Conservation (phyloP, 35 echinoderm and acorn worm species). For the Apostichopus californicus region DNA sequence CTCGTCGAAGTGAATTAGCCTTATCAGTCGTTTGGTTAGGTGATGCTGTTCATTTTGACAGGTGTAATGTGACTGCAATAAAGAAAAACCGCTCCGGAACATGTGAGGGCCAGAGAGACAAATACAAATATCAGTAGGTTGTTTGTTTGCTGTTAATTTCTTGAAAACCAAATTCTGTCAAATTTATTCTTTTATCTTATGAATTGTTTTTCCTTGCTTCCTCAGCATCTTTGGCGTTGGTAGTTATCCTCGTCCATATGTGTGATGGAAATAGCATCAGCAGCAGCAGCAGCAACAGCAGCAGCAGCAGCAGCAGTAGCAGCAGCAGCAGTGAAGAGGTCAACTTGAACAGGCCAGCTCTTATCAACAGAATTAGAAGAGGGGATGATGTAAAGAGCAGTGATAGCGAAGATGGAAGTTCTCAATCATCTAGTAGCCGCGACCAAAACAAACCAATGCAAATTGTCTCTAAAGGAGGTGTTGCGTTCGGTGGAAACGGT, state of each 20-base stretch:
- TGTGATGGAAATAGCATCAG: neutral
- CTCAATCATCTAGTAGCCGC: neutral
- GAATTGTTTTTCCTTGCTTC: neutral
- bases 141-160: too few species aligned
- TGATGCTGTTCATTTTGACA: too few species aligned
- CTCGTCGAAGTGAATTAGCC: too few species aligned
- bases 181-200: too few species aligned
- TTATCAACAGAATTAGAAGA: neutral
- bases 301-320: neutral
- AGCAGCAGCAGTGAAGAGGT: slow-evolving; percentile 1
- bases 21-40: too few species aligned
- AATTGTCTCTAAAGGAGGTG: neutral
- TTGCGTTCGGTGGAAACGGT: slow-evolving; percentile 2
- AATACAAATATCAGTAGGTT: too few species aligned
- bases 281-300: slow-evolving; percentile 2
- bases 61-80: too few species aligned
- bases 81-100: too few species aligned
- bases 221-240: neutral
- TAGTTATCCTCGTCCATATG: neutral
- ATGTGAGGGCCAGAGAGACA: too few species aligned
- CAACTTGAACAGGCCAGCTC: neutral
- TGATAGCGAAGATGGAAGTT: slow-evolving; percentile 9
- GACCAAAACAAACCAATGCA: neutral
- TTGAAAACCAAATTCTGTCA: too few species aligned
- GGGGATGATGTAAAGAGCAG: neutral